Evolutionary conservation across 2,797 vertebrate genomes (phyloP).

Genomic region (Martes flavigula): DNA sequence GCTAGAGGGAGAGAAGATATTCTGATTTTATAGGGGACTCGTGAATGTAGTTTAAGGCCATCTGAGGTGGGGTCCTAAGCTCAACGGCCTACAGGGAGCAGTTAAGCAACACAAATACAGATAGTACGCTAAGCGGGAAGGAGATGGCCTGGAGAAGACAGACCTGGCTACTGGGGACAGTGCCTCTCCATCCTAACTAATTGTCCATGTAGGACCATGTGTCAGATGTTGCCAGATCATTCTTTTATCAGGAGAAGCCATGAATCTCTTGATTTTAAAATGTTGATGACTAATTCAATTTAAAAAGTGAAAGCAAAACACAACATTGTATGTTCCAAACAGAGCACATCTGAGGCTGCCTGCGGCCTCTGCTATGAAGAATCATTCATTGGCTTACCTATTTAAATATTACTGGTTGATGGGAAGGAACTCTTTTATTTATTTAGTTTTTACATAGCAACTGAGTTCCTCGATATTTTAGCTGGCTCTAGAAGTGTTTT

Average conservation of each 20-base stretch:
- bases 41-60: background rate
- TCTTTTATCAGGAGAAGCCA: background rate
- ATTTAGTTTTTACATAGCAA: background rate
- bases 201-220: background rate
- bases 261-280: constrained; percentile 40
- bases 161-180: background rate
- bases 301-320: constrained; percentile 60
- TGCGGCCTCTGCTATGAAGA: background rate
- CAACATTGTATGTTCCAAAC: background rate
- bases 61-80: background rate
- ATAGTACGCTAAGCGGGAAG: background rate
- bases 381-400: background rate
- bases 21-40: constrained; percentile 24
- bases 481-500: background rate
- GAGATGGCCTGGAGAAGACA: background rate
- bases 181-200: background rate
- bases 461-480: constrained; percentile 30
- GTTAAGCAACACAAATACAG: background rate
- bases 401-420: background rate
- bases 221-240: background rate
- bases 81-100: background rate
- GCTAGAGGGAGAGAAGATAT: background rate
- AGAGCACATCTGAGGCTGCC: background rate
- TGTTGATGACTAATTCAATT: background rate
- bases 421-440: constrained; percentile 8